Percentiles rank a stretch among this genome's conserved stretches.
phyloP scores from a whole-genome alignment of 2,888 invertebrate species.

The Orchesellides sinensis region DNA sequence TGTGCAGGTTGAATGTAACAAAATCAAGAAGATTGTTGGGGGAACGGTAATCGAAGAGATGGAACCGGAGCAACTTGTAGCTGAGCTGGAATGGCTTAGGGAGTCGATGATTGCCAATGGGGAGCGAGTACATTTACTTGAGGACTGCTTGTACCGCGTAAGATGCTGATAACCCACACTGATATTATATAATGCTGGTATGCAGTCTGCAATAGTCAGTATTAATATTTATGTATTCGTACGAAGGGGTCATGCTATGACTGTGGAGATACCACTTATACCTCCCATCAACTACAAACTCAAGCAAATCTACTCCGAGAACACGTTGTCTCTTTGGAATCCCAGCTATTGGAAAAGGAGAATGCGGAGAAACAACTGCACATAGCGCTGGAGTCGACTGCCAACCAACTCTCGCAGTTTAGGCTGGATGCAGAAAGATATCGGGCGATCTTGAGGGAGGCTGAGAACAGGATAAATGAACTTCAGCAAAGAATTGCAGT shows the following conservation, averaged over 20 bases:
- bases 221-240: too few species aligned
- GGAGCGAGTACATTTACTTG: not conserved
- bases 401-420: not conserved
- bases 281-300: not conserved
- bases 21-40: slow-evolving; percentile 12
- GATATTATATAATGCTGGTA: too few species aligned
- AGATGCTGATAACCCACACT: too few species aligned
- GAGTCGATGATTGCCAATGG: slow-evolving; percentile 9
- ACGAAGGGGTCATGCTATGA: too few species aligned
- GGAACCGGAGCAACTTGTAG: slow-evolving; percentile 18
- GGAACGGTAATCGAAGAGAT: slow-evolving; percentile 13
- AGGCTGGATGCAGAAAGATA: not conserved
- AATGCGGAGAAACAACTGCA: not conserved
- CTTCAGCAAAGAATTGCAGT: not conserved
- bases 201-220: too few species aligned
- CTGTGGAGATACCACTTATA: too few species aligned
- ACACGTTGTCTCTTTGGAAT: not conserved
- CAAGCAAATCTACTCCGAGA: not conserved
- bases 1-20: slow-evolving; percentile 11
- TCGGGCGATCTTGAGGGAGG: not conserved
- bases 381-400: not conserved
- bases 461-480: not conserved
- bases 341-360: not conserved
- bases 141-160: slow-evolving; percentile 1
- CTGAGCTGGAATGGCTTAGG: slow-evolving; percentile 15